Percentiles rank a stretch among this genome's conserved stretches.
These are phyloP conservation scores for Zoanthus sociatus DNA, from an alignment of 92 coral and sea anemone genomes.

Conservation along the genomic window DNA sequence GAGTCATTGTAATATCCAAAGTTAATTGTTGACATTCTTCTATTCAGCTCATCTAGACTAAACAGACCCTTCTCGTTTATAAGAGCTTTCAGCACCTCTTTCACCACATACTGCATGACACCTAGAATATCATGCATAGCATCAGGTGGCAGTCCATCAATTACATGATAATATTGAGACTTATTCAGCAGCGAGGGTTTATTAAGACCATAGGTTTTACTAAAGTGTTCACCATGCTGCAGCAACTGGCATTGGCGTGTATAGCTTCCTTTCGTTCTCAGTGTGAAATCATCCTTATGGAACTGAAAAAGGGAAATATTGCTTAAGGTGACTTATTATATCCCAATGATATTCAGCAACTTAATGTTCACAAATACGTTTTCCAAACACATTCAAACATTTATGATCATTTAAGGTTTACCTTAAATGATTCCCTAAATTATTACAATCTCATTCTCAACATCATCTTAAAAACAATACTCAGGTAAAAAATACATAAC, in stretches of 20 bases:
- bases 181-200: constrained; percentile 59
- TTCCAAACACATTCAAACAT: too few relatives aligned
- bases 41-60: constrained; percentile 57
- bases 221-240: constrained; percentile 67
- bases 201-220: constrained; percentile 74
- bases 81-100: constrained; percentile 62
- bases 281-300: constrained; percentile 61
- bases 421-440: too few relatives aligned
- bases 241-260: constrained; percentile 61
- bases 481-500: too few relatives aligned
- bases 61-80: constrained; percentile 39
- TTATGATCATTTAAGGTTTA: too few relatives aligned
- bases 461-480: too few relatives aligned
- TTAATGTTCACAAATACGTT: too few relatives aligned
- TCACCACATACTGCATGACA: constrained; percentile 54
- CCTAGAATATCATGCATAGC: constrained; percentile 76
- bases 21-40: constrained; percentile 47
- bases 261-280: constrained; percentile 64
- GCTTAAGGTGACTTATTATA: too few relatives aligned
- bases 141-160: constrained; percentile 71
- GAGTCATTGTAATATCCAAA: constrained; percentile 24
- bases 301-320: constrained; percentile 39
- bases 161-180: constrained; percentile 72
- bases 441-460: too few relatives aligned
- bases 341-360: too few relatives aligned